These are phyloP conservation scores for Netelia inedita DNA, from an alignment of 2,888 invertebrate species.

Conservation along the genomic window DNA sequence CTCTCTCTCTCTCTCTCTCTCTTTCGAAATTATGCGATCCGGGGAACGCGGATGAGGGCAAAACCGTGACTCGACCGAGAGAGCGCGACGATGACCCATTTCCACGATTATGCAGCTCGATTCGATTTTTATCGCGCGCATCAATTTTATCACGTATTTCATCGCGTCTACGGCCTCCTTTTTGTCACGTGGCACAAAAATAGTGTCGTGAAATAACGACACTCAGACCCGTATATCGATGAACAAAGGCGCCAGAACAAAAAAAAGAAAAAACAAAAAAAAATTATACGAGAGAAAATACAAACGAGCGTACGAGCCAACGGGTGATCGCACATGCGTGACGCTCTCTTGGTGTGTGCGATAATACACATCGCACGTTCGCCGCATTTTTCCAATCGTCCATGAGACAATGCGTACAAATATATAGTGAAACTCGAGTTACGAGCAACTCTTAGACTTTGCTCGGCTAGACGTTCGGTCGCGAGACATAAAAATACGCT, in stretches of 20 bases:
- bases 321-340: too few relatives aligned
- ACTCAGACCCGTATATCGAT: neutral
- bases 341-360: neutral
- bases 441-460: constrained; percentile 45
- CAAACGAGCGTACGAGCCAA: neutral
- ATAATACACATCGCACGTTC: neutral
- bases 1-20: constrained; percentile 16
- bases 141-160: neutral
- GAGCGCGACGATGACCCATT: constrained; percentile 35
- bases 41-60: constrained; percentile 16
- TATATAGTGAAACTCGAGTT: neutral
- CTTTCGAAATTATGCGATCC: constrained; percentile 38
- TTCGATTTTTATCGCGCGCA: neutral
- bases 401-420: neutral
- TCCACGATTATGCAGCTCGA: constrained; percentile 24
- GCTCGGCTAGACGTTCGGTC: constrained; percentile 43
- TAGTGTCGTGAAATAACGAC: neutral
- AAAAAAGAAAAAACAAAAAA: neutral
- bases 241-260: neutral
- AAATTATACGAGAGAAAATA: neutral
- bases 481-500: constrained; percentile 31
- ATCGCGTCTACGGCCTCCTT: neutral
- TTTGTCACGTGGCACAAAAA: neutral
- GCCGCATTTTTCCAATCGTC: neutral
- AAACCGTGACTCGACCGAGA: neutral